Conservation (phyloP, 2,113 vertebrate genomes). For the Albula goreensis region DNA sequence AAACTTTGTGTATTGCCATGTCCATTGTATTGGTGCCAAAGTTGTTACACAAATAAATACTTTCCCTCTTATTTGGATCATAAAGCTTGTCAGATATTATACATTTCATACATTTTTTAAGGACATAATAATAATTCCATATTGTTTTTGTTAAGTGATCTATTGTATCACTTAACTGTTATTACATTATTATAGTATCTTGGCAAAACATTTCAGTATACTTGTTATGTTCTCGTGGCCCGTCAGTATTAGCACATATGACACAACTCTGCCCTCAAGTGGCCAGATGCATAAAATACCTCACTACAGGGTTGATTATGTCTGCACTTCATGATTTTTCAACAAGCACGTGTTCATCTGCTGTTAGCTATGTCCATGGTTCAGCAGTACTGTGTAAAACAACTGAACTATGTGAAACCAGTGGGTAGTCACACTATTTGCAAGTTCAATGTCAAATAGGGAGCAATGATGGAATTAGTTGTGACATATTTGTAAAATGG, state of each 20-base stretch:
- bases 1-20: too few species aligned
- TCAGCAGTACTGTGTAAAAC: background rate
- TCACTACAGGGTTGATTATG: background rate
- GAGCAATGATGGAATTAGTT: background rate
- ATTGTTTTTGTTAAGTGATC: too few species aligned
- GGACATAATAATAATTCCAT: too few species aligned
- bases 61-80: too few species aligned
- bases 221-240: too few species aligned
- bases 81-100: too few species aligned
- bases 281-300: background rate
- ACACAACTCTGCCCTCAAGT: background rate
- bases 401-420: background rate
- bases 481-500: background rate
- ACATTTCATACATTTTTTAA: too few species aligned
- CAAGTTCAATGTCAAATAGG: background rate
- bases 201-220: background rate
- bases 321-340: background rate
- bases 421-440: background rate
- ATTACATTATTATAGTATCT: background rate
- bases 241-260: background rate
- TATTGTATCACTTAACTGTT: too few species aligned
- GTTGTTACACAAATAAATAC: too few species aligned
- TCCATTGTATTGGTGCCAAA: too few species aligned
- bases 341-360: background rate
- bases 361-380: background rate